Base-by-base conservation (phyloP, 2,113 vertebrate genomes). In the Anser cygnoides region DNA sequence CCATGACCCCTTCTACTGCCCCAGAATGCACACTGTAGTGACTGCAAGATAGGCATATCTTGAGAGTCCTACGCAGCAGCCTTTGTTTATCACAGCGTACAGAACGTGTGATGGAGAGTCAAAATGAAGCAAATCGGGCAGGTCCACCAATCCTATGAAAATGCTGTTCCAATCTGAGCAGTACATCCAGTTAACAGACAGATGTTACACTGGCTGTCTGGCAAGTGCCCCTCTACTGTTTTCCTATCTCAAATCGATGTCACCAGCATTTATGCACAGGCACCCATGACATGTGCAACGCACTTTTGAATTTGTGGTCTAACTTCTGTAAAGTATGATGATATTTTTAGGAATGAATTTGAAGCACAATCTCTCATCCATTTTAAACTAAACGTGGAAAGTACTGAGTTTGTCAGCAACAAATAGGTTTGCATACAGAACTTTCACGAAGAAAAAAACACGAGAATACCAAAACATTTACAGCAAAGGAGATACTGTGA, bases 271-370 rank as follows among this genome's bases (percentile, higher is more conserved):
- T 76, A 55, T 5, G 26, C 31, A 46, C 4, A 71, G 13, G 66
- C 13, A 37, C 6, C 35, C 17, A 5, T 6, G 8, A 37, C 84
- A 52, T 4, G 23, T 63, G 66, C 29, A 67, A 23, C 13, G 41
- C 52, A 20, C 3, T 66, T 26, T 58, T 49, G 17, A 13, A 52
- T 90, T 87, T 70, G 19, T 37, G 63, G 9, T 49, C 71, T 86
- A 90, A 68, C 61, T 92, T 87, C 54, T 89, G 11, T 66, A 50
- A 77, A 91, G 22, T 39, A 33, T 1, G 18, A 21, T 26, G 29
- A 35, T 70, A 72, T 54, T 93, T 89, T 95, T 76, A 95, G 88
- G 82, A 93, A 52, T 59, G 78, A 84, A 96, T 52, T 87, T 37
- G 58, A n/a, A 83, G 29, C 44, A 84, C 65, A 66, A 75, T 37